Conservation (phyloP, 2,113 vertebrate species). For the Ammospiza nelsoni region DNA sequence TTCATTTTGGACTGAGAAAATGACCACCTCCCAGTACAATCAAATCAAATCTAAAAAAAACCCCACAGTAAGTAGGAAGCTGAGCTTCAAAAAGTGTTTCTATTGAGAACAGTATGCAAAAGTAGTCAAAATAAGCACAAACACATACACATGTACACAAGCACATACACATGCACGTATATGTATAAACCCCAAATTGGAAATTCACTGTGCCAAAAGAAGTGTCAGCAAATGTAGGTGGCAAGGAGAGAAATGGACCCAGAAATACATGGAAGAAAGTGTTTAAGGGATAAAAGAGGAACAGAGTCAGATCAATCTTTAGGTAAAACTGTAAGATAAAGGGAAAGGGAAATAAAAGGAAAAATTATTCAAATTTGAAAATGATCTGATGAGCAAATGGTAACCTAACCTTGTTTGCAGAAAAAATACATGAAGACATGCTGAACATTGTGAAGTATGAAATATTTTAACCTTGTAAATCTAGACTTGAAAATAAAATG, state of each 20-base stretch:
- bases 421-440: background rate
- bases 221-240: slow-evolving; percentile 46
- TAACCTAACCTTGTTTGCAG: background rate
- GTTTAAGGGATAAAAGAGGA: slow-evolving; percentile 8
- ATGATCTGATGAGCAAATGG: background rate
- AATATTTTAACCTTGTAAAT: background rate
- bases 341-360: background rate
- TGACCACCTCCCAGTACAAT: background rate
- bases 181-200: background rate
- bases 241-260: slow-evolving; percentile 10
- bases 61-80: background rate
- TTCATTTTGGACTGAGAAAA: background rate
- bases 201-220: slow-evolving; percentile 53
- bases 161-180: background rate
- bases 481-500: background rate
- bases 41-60: background rate
- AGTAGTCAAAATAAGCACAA: slow-evolving; percentile 22
- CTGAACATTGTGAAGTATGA: background rate
- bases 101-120: slow-evolving; percentile 59
- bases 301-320: background rate
- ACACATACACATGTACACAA: background rate
- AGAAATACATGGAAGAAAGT: slow-evolving; percentile 3
- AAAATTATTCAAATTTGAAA: background rate
- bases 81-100: slow-evolving; percentile 45
- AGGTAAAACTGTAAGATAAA: background rate